Base-by-base conservation (phyloP, 1,140 invertebrate species). In the Drosophila pseudoananassae region DNA sequence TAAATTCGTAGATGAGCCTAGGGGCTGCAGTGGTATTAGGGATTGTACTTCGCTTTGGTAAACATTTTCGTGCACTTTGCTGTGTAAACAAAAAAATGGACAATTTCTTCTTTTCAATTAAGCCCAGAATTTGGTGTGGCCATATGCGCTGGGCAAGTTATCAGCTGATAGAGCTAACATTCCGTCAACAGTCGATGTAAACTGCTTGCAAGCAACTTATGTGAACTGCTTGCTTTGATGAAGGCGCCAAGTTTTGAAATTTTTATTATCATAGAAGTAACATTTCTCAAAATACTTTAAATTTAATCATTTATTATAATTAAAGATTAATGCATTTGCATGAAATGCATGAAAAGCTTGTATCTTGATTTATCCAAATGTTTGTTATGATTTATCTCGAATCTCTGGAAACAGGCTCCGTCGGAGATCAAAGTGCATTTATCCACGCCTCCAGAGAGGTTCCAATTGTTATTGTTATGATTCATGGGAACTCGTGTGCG, bases 401-500 rank as follows among this genome's bases (percentile, higher is more conserved):
- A 55, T 17, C 23, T 27, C 9, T 14, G 4, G 15, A 57, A 57
- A 14, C 23, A 7, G 12, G 36, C 52, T 38, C 15, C 54, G 15
- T 36, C 7, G 10, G 49, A 69, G 64, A 40, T 69, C 66, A 69
- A 69, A 69, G 65, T 9, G 64, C 15, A 10, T n/a, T 20, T 10
- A 20, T 25, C 31, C 10, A 9, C 40, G 20, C 20, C 25, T 53
- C 38, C 15, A 17, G 40, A 17, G 14, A 52, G 50, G 15, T 63
- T 68, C 47, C 60, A 51, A 69, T 47, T 88, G 84, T 88, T 88
- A 88, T 83, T 88, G 76, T 88, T 88, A 88, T 89, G 83, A 88
- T 88, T 88, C 83, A 74, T 68, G 65, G 68, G 83, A 88, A 88
- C 83, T 84, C 53, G 60, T 51, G 63, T 75, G 69, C 74, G 75